These are phyloP conservation scores for Bucorvus abyssinicus DNA, from an alignment of 2,797 vertebrate species.

Conservation along the genomic window DNA sequence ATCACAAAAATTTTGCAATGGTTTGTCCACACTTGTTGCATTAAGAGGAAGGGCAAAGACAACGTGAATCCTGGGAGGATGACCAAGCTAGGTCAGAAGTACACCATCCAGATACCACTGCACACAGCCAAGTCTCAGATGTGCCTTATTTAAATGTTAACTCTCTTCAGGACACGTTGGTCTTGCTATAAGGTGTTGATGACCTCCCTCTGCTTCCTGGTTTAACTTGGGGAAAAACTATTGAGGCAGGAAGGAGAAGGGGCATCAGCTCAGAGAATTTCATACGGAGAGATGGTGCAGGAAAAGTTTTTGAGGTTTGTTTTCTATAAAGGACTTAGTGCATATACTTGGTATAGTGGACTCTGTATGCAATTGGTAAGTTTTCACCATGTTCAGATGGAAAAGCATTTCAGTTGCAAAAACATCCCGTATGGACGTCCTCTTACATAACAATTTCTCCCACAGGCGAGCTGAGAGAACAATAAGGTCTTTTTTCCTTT, in stretches of 20 bases:
- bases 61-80: background rate
- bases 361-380: background rate
- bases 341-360: background rate
- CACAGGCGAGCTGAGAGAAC: background rate
- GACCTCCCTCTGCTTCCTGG: background rate
- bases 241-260: background rate
- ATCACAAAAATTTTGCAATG: background rate
- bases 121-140: background rate
- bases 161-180: background rate
- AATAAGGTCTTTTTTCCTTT: background rate
- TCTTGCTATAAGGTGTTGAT: background rate
- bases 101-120: background rate
- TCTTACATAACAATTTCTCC: background rate
- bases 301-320: background rate
- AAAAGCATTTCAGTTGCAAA: background rate
- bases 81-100: background rate
- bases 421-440: background rate
- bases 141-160: background rate
- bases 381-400: background rate
- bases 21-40: background rate
- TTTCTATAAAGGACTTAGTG: background rate
- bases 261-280: background rate
- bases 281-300: background rate
- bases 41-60: background rate
- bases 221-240: background rate